These are phyloP conservation scores for Osmoderma eremita DNA, from an alignment of 2,888 invertebrate genomes.

Conservation along the genomic window DNA sequence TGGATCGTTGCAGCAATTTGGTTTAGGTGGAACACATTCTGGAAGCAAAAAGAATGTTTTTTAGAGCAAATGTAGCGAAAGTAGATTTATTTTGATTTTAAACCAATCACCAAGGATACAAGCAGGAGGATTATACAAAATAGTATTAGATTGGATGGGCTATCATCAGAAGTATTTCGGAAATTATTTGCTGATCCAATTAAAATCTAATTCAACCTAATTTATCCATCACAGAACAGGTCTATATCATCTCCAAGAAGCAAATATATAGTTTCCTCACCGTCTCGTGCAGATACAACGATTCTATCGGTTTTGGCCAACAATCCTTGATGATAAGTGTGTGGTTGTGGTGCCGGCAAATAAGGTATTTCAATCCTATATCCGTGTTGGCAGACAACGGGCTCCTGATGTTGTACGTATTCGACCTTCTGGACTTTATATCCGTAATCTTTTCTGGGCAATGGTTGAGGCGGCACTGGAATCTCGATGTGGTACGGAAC, in stretches of 20 bases:
- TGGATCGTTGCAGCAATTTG: conserved; percentile 36
- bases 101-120: too few species aligned
- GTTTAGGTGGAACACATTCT: conserved; percentile 40
- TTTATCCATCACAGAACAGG: too few species aligned
- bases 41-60: neutral
- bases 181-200: too few species aligned
- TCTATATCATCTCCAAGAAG: too few species aligned
- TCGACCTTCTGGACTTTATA: conserved; percentile 44
- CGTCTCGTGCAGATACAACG: conserved; percentile 49
- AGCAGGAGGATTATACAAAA: too few species aligned
- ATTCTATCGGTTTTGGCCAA: conserved; percentile 56
- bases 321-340: conserved; percentile 48
- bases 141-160: too few species aligned
- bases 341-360: neutral
- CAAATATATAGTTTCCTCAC: conserved; percentile 28
- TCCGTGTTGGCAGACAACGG: conserved; percentile 43
- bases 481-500: conserved; percentile 47
- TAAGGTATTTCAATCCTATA: conserved; percentile 52
- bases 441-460: conserved; percentile 33
- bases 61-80: too few species aligned
- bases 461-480: conserved; percentile 5
- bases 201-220: too few species aligned
- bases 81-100: too few species aligned
- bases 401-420: conserved; percentile 35
- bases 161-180: too few species aligned